Evolutionary conservation across 2,113 vertebrate genomes (phyloP).

Genomic region (Engraulis encrasicolus): DNA sequence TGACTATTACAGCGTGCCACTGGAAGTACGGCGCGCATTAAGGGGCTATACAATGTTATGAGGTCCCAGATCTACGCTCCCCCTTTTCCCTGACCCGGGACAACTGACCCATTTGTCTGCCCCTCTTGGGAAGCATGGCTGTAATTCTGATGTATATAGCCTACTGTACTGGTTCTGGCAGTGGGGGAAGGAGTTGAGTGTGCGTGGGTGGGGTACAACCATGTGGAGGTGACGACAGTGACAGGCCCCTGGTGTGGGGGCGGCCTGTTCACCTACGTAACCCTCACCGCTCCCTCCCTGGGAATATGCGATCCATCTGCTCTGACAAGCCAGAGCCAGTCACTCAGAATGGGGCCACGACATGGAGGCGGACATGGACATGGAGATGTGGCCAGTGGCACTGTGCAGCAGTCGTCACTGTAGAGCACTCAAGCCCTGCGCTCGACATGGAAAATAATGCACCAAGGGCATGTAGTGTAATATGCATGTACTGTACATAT

Average conservation of each 20-base stretch:
- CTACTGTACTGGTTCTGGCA: background rate
- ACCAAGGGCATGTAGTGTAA: background rate
- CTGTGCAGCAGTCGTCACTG: background rate
- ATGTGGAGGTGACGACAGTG: background rate
- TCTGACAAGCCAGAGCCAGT: background rate
- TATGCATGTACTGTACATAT: background rate
- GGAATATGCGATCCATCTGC: constrained; percentile 7
- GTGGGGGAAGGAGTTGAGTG: background rate
- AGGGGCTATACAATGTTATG: too few species aligned
- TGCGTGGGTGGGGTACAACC: background rate
- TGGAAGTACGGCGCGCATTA: too few species aligned
- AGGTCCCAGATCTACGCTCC: too few species aligned
- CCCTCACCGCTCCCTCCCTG: background rate
- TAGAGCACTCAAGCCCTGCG: background rate
- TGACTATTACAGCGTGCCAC: too few species aligned
- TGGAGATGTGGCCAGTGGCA: background rate
- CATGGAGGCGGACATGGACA: background rate
- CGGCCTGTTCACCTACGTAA: background rate
- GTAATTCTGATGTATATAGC: too few species aligned
- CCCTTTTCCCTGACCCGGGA: too few species aligned
- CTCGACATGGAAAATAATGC: background rate
- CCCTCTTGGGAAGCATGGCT: too few species aligned
- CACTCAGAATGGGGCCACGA: background rate
- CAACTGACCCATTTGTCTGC: too few species aligned
- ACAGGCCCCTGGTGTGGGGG: constrained; percentile 7